Evolutionary conservation across 2,113 vertebrate species (phyloP), one percentile per base, ranked within the genome.

Genomic region (Pachypanchax playfairii): DNA sequence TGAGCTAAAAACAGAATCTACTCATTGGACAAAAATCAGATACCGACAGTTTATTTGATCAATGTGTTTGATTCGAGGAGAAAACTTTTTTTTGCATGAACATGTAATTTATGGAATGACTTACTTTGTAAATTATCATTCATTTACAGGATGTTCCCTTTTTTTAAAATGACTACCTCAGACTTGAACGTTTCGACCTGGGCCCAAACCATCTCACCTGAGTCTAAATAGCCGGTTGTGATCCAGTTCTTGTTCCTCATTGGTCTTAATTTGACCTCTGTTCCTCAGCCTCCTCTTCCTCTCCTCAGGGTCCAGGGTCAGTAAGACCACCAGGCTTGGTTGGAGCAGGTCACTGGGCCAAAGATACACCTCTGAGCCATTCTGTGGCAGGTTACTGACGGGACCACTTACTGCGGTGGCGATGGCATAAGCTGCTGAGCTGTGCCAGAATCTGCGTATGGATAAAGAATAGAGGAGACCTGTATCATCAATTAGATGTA

Each of bases 361-460:
- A 59, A 84, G 82, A 81, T 96, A 98, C 18, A 95, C 77, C 1
- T 92, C 88, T 3, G 95, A 94, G 0, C 88, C 85, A 44, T 44
- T 55, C 0, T 84, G 84, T 11, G 97, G 97, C 36, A 98, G 94
- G 79, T 94, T 85, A 24, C 82, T 85, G 11, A 89, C 59, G 6
- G 83, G 73, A 1, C 94, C 96, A 0, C 75, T 88, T 52, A 93
- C 89, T 52, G 96, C 94, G 4, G 95, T 95, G 65, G 95, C 95
- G 2, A 98, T 94, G 75, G 94, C 91, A 1, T 98, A 98, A 2
- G 96, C 92, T 33, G 95, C 94, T 0, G 97, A 97, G 87, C 96
- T 99, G 75, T 97, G 96, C 96, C 96, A 98, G 67, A 93, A 98
- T 84, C 96, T 98, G 74, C 15, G 18, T 49, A 54, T 46, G 70